Evolutionary conservation across 2,888 invertebrate genomes (phyloP).

Genomic region (Drosophila mimica): DNA sequence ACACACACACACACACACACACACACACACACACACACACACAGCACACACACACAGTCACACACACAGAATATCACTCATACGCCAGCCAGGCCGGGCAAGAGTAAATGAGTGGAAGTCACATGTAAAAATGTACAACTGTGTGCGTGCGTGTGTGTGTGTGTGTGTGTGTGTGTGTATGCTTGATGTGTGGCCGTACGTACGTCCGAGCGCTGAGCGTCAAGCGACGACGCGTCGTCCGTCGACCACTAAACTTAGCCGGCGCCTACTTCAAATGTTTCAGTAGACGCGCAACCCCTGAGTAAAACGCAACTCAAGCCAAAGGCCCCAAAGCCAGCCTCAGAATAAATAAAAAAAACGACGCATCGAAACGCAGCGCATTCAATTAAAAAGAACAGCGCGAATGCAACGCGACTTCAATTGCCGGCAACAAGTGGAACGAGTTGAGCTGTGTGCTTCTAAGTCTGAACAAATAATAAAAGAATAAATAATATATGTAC

Average conservation of each 20-base stretch:
- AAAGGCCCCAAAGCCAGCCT: slow-evolving; percentile 38
- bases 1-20: slow-evolving; percentile 22
- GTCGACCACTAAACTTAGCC: slow-evolving; percentile 74
- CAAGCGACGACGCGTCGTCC: slow-evolving; percentile 29
- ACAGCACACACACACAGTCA: too few relatives aligned
- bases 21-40: slow-evolving; percentile 11
- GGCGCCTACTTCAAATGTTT: slow-evolving; percentile 72
- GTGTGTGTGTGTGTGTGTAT: slow-evolving; percentile 25
- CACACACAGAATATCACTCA: slow-evolving; percentile 70
- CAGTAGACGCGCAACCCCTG: slow-evolving; percentile 83
- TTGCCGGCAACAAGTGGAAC: slow-evolving; percentile 45
- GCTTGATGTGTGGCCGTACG: slow-evolving; percentile 14
- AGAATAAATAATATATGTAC: neutral
- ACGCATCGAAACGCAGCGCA: slow-evolving; percentile 15
- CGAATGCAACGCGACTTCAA: slow-evolving; percentile 25
- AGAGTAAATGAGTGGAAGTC: slow-evolving; percentile 68
- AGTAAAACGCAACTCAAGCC: slow-evolving; percentile 69
- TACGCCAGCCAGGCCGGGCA: slow-evolving; percentile 60
- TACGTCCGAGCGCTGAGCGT: slow-evolving; percentile 51
- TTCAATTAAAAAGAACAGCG: slow-evolving; percentile 12
- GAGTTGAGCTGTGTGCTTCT: slow-evolving; percentile 12
- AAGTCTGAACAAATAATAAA: neutral
- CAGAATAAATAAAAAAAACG: slow-evolving; percentile 18
- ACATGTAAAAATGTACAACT: slow-evolving; percentile 32
- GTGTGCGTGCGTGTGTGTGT: slow-evolving; percentile 14